phyloP scores from a whole-genome alignment of 1,140 invertebrate species.

The Tribolium madens region DNA sequence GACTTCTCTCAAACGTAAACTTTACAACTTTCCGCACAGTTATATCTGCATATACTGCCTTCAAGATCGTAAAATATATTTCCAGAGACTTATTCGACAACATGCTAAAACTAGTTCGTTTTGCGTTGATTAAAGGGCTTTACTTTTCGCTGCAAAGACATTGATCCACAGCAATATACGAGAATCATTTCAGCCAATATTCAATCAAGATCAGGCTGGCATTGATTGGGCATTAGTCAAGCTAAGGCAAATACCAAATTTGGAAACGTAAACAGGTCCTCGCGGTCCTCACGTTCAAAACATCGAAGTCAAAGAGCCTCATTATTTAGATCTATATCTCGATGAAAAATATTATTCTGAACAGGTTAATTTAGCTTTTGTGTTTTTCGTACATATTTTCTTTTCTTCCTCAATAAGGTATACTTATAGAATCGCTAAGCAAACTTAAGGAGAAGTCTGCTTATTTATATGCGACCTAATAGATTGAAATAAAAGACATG shows the following conservation, averaged over 20 bases:
- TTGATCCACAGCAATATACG: background rate
- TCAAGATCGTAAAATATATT: slow-evolving; percentile 29
- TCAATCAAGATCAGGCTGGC: slow-evolving; percentile 1
- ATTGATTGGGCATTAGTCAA: background rate
- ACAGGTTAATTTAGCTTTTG: too few relatives aligned
- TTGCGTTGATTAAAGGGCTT: slow-evolving; percentile 3
- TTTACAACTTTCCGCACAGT: slow-evolving; percentile 21
- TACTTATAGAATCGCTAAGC: too few relatives aligned
- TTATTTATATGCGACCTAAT: too few relatives aligned
- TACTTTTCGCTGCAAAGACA: background rate
- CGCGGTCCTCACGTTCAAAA: background rate
- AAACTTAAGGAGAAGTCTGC: too few relatives aligned
- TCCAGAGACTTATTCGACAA: background rate
- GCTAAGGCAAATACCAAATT: background rate
- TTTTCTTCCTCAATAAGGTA: too few relatives aligned
- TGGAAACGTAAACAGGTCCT: background rate
- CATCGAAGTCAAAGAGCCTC: background rate
- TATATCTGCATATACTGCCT: slow-evolving; percentile 23
- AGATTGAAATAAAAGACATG: background rate
- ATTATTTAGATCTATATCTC: background rate
- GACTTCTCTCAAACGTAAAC: slow-evolving; percentile 32
- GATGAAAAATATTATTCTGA: background rate
- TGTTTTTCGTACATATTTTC: too few relatives aligned
- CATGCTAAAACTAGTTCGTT: background rate
- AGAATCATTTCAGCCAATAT: background rate